A percentile compares a stretch with the other conserved stretches of the same genome.
Evolutionary conservation across 2,113 vertebrate species (phyloP).

Genomic region (Rostratula benghalensis): DNA sequence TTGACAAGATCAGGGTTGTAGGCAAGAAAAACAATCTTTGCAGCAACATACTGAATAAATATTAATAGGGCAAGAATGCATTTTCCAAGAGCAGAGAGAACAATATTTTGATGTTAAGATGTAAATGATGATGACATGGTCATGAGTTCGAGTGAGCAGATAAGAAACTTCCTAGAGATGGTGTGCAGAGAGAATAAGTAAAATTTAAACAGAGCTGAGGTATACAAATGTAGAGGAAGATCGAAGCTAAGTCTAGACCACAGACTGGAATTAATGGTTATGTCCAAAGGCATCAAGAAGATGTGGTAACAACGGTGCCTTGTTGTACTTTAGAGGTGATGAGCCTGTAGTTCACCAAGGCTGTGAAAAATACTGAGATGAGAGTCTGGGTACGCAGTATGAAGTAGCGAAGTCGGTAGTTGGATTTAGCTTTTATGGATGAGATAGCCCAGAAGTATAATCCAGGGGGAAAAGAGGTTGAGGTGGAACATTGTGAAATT

Average conservation of each 20-base stretch:
- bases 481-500: background rate
- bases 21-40: conserved; percentile 8
- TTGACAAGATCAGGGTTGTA: background rate
- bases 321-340: background rate
- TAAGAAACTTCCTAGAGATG: background rate
- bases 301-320: background rate
- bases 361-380: background rate
- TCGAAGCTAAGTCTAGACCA: background rate
- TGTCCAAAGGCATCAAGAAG: background rate
- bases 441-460: background rate
- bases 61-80: background rate
- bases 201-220: background rate
- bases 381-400: background rate
- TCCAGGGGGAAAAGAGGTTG: background rate
- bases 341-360: background rate
- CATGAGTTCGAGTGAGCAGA: background rate
- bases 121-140: background rate
- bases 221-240: background rate
- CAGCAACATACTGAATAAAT: background rate
- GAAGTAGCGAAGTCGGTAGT: background rate
- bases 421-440: background rate
- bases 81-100: background rate
- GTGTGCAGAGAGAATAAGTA: background rate
- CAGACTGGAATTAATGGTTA: background rate
- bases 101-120: background rate